These are phyloP conservation scores for Fregata magnificens DNA, from an alignment of 2,113 vertebrate genomes.

Conservation along the genomic window DNA sequence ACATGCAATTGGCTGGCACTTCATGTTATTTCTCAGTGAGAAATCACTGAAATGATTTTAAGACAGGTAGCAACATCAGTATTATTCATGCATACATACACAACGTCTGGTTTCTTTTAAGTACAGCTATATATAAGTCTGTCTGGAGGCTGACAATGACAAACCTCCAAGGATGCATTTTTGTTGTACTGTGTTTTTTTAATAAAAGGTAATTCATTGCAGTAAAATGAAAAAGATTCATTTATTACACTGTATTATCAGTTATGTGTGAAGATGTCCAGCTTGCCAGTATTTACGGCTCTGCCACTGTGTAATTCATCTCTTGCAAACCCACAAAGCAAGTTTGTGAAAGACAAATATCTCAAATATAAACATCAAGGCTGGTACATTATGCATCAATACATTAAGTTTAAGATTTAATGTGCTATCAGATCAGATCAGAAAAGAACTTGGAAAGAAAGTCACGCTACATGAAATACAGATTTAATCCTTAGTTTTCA, in stretches of 20 bases:
- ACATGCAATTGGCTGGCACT: not conserved
- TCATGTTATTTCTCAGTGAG: not conserved
- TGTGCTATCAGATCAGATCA: not conserved
- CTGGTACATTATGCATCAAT: not conserved
- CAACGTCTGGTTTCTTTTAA: not conserved
- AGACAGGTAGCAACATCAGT: not conserved
- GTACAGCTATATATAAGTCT: not conserved
- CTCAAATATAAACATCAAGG: not conserved
- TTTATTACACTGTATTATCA: not conserved
- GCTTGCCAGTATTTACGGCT: conserved; percentile 13
- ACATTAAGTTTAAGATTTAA: not conserved
- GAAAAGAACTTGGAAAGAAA: not conserved
- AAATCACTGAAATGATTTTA: not conserved
- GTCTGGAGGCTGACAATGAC: not conserved
- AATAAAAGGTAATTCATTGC: not conserved
- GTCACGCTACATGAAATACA: not conserved
- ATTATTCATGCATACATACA: not conserved
- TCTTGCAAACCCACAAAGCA: not conserved
- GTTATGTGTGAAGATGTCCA: not conserved
- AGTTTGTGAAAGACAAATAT: not conserved
- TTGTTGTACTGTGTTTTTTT: not conserved
- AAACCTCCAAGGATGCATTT: not conserved
- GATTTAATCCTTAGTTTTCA: not conserved
- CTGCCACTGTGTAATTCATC: not conserved
- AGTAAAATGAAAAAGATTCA: not conserved